phyloP scores from a whole-genome alignment of 2,888 invertebrate species.

The Dyspetes luteomarginatus region DNA sequence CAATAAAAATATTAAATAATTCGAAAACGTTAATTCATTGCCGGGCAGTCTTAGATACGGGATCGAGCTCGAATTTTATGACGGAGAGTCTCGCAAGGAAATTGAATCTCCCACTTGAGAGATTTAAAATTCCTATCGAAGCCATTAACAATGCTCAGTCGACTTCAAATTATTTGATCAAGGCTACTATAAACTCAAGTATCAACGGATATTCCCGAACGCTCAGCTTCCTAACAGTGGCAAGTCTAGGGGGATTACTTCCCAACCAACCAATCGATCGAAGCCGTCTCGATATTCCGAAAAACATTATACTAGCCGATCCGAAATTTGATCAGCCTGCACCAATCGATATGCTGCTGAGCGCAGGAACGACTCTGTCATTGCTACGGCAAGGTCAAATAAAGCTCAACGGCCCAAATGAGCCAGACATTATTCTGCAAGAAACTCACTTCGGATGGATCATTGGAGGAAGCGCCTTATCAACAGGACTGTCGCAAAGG shows the following conservation, averaged over 20 bases:
- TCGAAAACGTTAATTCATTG: not conserved
- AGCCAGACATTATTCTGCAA: conserved; percentile 31
- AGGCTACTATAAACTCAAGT: not conserved
- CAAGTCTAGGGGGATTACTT: too few relatives aligned
- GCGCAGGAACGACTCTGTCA: conserved; percentile 3
- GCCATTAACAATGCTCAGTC: not conserved
- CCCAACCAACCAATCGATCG: not conserved
- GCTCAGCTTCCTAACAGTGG: not conserved
- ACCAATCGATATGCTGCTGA: conserved; percentile 41
- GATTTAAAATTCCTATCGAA: not conserved
- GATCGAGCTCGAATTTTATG: conserved; percentile 7
- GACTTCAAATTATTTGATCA: not conserved
- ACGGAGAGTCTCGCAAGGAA: not conserved
- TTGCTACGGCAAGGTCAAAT: conserved; percentile 51
- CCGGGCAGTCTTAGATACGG: not conserved
- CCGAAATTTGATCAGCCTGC: not conserved
- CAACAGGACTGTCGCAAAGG: too few relatives aligned
- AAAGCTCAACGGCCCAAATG: not conserved
- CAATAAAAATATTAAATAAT: not conserved
- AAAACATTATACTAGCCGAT: conserved; percentile 30
- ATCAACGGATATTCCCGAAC: not conserved
- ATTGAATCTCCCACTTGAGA: not conserved
- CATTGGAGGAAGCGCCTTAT: conserved; percentile 4
- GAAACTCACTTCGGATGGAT: conserved; percentile 53
- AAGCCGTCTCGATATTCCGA: not conserved